These are phyloP conservation scores for Petrosia ficiformis DNA, from an alignment of 37 sponge, comb jelly and placozoan genomes.

Conservation along the genomic window DNA sequence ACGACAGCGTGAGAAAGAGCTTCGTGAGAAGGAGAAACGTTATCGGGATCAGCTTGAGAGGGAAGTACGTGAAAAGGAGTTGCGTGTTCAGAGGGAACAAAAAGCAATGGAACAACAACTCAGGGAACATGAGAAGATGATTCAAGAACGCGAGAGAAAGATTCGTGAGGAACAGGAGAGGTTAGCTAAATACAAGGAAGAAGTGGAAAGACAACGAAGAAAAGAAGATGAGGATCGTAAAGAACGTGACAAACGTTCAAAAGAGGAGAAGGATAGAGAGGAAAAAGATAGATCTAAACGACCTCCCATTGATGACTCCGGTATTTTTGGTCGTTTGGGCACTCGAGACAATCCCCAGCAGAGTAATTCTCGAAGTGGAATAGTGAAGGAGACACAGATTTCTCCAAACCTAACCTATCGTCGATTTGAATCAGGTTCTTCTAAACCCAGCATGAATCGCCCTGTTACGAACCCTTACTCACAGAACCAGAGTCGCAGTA, in stretches of 20 bases:
- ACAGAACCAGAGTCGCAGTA: background rate
- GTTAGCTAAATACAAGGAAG: background rate
- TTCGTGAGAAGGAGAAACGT: background rate
- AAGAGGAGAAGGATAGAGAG: background rate
- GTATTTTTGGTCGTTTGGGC: background rate
- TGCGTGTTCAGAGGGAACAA: no score
- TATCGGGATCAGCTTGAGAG: background rate
- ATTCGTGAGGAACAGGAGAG: background rate
- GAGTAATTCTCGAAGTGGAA: background rate
- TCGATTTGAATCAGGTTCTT: background rate
- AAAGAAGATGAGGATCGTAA: background rate
- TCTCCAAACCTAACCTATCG: background rate
- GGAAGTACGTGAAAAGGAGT: background rate
- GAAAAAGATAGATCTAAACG: background rate
- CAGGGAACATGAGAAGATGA: background rate
- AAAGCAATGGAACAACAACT: background rate
- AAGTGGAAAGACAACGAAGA: background rate
- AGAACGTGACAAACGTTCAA: background rate
- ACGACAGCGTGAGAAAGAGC: background rate
- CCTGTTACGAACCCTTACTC: background rate
- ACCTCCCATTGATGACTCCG: background rate
- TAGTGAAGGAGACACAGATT: background rate
- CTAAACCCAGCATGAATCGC: background rate
- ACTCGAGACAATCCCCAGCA: background rate
- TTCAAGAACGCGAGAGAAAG: background rate